Conservation (phyloP, 1,140 invertebrate genomes). For the Caenorhabditis inopinata region DNA sequence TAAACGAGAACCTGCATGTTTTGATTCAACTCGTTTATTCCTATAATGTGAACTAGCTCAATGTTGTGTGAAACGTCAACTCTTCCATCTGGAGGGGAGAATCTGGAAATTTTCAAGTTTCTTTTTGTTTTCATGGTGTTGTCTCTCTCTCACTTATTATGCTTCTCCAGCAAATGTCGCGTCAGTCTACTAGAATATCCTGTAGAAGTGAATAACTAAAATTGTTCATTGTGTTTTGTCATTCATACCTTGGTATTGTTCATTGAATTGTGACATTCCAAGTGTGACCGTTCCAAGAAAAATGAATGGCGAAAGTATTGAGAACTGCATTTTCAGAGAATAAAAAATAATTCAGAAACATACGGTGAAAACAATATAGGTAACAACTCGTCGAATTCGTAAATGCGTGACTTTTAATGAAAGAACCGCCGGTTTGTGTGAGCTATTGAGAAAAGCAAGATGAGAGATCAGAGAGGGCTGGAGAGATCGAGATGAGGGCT, state of each 20-base stretch:
- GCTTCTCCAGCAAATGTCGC: slow-evolving; percentile 43
- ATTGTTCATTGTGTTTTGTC: neutral
- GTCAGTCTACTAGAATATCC: slow-evolving; percentile 42
- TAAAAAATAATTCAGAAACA: neutral
- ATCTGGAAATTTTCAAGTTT: slow-evolving; percentile 24
- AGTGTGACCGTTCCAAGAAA: neutral
- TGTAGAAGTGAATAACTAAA: neutral
- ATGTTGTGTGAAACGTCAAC: slow-evolving; percentile 48
- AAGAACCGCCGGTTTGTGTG: neutral
- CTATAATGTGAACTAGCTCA: slow-evolving; percentile 52
- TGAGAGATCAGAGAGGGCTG: neutral
- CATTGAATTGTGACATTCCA: neutral
- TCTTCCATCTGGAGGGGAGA: slow-evolving; percentile 50
- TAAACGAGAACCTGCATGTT: slow-evolving; percentile 54
- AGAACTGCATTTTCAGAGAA: neutral
- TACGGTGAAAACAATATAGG: neutral
- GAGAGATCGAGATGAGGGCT: neutral
- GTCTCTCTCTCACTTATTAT: slow-evolving; percentile 31
- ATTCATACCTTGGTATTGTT: slow-evolving; percentile 27
- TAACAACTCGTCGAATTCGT: too few relatives aligned
- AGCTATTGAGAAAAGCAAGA: slow-evolving; percentile 2
- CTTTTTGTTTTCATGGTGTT: neutral
- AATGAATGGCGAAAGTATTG: neutral
- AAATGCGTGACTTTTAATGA: neutral
- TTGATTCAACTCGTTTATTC: slow-evolving; percentile 52